Conservation (phyloP, 2,113 vertebrate genomes). For the Azemiops feae region DNA sequence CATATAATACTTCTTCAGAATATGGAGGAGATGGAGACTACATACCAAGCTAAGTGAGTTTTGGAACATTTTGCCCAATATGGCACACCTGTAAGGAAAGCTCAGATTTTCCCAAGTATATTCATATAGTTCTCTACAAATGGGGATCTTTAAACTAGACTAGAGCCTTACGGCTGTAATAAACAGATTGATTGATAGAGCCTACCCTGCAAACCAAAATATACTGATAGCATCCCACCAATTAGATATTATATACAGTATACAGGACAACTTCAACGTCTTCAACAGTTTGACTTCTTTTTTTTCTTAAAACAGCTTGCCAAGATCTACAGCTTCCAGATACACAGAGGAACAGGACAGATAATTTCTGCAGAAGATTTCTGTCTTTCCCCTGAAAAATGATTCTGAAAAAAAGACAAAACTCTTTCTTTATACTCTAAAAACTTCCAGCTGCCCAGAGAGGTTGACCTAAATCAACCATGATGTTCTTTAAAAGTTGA, state of each 20-base stretch:
- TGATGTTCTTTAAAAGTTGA: conserved; percentile 25
- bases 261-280: background rate
- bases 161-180: too few relatives aligned
- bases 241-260: background rate
- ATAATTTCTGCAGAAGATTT: background rate
- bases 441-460: conserved; percentile 15
- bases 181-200: too few relatives aligned
- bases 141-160: background rate
- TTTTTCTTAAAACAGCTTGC: background rate
- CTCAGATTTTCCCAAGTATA: background rate
- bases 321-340: background rate
- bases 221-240: background rate
- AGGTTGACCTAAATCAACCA: conserved; percentile 33
- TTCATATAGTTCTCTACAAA: background rate
- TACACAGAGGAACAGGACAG: background rate
- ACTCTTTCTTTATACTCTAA: conserved; percentile 18
- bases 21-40: background rate
- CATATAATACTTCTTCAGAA: background rate
- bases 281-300: background rate
- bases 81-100: background rate
- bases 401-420: conserved; percentile 1
- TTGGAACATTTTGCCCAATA: background rate
- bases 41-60: background rate
- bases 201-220: background rate
- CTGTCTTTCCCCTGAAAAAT: background rate